Percentiles rank a stretch among this genome's conserved stretches.
Evolutionary conservation across 2,113 vertebrate genomes (phyloP).

Genomic region (Alces alces): DNA sequence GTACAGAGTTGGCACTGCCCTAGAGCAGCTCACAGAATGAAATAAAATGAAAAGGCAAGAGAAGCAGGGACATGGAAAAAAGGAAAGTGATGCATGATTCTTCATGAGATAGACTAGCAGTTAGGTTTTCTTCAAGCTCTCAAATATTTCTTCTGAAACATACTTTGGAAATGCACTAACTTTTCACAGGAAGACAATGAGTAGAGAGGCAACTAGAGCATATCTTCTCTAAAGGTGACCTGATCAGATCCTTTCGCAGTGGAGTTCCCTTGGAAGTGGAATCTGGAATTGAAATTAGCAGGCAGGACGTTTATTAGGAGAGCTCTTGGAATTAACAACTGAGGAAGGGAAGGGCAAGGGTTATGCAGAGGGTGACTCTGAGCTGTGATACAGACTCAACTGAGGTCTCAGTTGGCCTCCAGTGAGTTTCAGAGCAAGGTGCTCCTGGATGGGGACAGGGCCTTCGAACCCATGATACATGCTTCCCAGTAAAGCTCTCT

Average conservation of each 20-base stretch:
- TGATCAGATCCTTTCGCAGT: neutral
- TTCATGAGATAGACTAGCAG: neutral
- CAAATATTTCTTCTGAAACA: neutral
- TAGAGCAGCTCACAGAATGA: neutral
- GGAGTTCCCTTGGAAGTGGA: neutral
- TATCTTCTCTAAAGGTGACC: neutral
- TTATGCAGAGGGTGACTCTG: neutral
- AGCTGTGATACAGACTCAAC: neutral
- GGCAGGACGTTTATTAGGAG: no score
- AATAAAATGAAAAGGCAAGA: neutral
- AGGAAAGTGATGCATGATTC: neutral
- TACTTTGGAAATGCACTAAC: neutral
- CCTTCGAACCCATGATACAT: neutral
- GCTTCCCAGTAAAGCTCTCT: neutral
- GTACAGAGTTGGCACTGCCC: neutral
- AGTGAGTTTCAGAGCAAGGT: neutral
- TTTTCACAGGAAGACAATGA: neutral
- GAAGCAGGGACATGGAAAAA: neutral
- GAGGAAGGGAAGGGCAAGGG: neutral
- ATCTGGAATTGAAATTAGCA: neutral
- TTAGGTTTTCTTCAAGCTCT: neutral
- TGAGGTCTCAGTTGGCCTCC: neutral
- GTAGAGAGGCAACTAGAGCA: neutral
- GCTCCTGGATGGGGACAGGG: neutral
- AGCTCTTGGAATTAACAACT: neutral